A percentile compares a stretch with the other conserved stretches of the same genome.
Conservation (phyloP, 2,797 vertebrate species). For the Eutrigla gurnardus region DNA sequence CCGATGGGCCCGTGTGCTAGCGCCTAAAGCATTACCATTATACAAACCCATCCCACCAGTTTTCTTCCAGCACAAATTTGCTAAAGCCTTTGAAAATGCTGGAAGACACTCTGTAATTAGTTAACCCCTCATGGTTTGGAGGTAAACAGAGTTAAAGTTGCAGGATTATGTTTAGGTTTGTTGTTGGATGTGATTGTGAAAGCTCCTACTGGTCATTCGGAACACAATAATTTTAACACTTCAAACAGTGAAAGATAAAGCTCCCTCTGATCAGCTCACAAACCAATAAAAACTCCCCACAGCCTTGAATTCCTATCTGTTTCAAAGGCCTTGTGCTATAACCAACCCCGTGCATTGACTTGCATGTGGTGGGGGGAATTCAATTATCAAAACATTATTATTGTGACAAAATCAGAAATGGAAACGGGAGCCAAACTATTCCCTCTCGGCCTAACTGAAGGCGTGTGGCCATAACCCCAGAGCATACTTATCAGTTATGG, state of each 20-base stretch:
- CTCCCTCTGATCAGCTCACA: not conserved
- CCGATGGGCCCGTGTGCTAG: slow-evolving; percentile 3
- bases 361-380: not conserved
- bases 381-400: not conserved
- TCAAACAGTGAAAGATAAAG: not conserved
- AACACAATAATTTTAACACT: not conserved
- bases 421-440: not conserved
- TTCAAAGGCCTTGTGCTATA: not conserved
- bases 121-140: slow-evolving; percentile 5
- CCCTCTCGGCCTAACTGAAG: not conserved
- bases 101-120: not conserved
- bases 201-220: not conserved
- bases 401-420: not conserved
- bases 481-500: not conserved
- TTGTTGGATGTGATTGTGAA: not conserved
- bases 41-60: slow-evolving; percentile 13
- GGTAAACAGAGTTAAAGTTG: not conserved
- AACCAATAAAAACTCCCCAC: not conserved
- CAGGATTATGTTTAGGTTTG: not conserved
- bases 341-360: not conserved
- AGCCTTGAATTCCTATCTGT: not conserved
- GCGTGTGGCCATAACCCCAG: not conserved
- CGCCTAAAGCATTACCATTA: not conserved
- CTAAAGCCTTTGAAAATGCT: slow-evolving; percentile 4
- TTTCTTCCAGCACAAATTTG: not conserved